Evolutionary conservation across 2,113 vertebrate genomes (phyloP).

Genomic region (Lagopus muta): DNA sequence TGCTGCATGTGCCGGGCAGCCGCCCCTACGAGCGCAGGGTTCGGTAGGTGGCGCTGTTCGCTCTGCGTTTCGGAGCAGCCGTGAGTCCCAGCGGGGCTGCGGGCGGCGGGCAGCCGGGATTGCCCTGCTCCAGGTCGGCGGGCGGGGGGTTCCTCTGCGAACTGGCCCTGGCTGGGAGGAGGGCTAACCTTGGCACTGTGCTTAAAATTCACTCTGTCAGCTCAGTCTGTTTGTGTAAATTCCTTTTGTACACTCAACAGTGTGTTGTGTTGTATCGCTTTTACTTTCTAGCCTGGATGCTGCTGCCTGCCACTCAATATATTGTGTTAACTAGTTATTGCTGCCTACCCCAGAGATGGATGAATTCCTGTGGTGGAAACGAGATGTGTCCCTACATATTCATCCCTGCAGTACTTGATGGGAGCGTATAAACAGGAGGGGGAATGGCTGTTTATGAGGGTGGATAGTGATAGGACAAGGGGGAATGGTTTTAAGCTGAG

Average conservation of each 20-base stretch:
- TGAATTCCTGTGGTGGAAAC: conserved; percentile 4
- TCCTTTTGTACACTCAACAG: not conserved
- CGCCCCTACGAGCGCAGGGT: not conserved
- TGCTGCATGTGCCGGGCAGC: not conserved
- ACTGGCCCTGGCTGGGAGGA: not conserved
- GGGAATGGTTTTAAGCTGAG: no score
- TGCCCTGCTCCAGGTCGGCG: not conserved
- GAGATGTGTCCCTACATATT: not conserved
- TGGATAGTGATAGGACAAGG: no score
- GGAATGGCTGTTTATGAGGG: no score
- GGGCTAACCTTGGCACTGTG: rapidly evolving
- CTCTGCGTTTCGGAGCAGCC: conserved; percentile 19
- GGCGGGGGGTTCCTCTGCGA: no score
- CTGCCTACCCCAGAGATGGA: not conserved
- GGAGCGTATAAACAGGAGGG: no score
- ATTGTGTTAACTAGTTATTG: not conserved
- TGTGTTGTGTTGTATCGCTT: not conserved
- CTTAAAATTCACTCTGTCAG: not conserved
- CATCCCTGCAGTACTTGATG: no score
- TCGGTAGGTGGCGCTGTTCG: conserved; percentile 66
- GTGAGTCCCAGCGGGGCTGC: not conserved
- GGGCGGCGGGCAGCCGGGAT: not conserved
- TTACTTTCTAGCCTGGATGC: not conserved
- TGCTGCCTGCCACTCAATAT: not conserved
- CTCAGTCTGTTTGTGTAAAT: not conserved